These are phyloP conservation scores for Drosophila kohkoa DNA, from an alignment of 1,140 invertebrate species.

Conservation along the genomic window DNA sequence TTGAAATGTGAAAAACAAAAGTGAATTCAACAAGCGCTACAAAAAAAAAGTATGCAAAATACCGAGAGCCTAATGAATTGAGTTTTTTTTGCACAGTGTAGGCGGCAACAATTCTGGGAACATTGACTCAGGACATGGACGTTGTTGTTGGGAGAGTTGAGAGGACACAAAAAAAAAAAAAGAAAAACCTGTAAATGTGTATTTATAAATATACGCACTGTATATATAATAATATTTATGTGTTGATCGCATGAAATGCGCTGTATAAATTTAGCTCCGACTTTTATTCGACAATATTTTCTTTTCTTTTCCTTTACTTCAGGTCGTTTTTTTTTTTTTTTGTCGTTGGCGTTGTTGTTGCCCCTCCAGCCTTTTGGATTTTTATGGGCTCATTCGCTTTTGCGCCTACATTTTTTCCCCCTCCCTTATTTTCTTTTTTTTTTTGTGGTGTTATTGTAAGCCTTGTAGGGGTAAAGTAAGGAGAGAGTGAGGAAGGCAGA, in stretches of 20 bases:
- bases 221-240: constrained; percentile 80
- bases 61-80: background rate
- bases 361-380: constrained; percentile 31
- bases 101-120: constrained; percentile 8
- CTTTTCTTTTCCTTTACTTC: constrained; percentile 43
- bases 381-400: constrained; percentile 54
- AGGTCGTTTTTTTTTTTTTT: constrained; percentile 7
- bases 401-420: constrained; percentile 31
- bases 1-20: too few relatives aligned
- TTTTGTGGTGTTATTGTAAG: constrained; percentile 32
- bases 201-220: constrained; percentile 50
- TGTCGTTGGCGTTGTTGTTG: constrained; percentile 7
- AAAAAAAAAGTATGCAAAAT: too few relatives aligned
- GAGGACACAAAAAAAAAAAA: constrained; percentile 9
- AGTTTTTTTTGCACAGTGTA: constrained; percentile 17
- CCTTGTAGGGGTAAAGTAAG: constrained; percentile 20
- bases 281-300: constrained; percentile 63
- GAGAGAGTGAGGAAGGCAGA: background rate
- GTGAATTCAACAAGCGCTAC: too few relatives aligned
- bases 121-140: constrained; percentile 30
- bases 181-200: constrained; percentile 39
- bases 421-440: too few relatives aligned
- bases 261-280: constrained; percentile 73
- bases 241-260: constrained; percentile 80
- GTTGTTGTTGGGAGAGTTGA: constrained; percentile 1